phyloP scores from a whole-genome alignment of 2,888 invertebrate species.

The Caenorhabditis macrosperma region DNA sequence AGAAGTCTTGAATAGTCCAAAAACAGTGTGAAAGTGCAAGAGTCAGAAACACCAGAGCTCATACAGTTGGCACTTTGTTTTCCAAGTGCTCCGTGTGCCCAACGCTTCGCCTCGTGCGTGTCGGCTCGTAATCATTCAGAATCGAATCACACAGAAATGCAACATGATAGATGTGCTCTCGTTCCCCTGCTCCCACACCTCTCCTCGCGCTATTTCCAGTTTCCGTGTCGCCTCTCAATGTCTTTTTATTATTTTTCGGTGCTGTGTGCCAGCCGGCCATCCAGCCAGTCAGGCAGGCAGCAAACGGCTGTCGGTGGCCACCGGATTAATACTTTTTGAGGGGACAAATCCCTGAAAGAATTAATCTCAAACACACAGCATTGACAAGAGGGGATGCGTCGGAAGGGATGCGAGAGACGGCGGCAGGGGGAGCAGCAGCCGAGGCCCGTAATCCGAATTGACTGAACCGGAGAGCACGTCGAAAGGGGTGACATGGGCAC shows the following conservation, averaged over 20 bases:
- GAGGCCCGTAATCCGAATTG: slow-evolving; percentile 44
- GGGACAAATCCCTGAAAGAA: slow-evolving; percentile 48
- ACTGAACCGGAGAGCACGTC: slow-evolving; percentile 12
- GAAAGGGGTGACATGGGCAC: neutral
- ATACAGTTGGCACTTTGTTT: too few relatives aligned
- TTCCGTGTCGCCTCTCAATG: slow-evolving; percentile 12
- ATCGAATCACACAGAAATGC: slow-evolving; percentile 51
- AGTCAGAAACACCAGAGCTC: too few relatives aligned
- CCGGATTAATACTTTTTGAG: slow-evolving; percentile 52
- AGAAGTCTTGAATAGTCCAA: too few relatives aligned
- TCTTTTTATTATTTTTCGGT: slow-evolving; percentile 23
- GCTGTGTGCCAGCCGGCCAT: too few relatives aligned
- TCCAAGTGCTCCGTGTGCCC: too few relatives aligned
- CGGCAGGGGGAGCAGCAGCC: slow-evolving; percentile 9
- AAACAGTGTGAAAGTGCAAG: too few relatives aligned
- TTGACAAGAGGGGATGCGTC: slow-evolving; percentile 22
- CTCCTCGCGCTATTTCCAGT: neutral
- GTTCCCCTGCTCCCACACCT: slow-evolving; percentile 4
- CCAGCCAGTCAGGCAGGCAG: too few relatives aligned
- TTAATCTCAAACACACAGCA: slow-evolving; percentile 45
- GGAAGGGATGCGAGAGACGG: slow-evolving; percentile 1
- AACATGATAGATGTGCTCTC: slow-evolving; percentile 46
- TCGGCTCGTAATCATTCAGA: slow-evolving; percentile 36
- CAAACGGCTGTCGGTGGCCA: slow-evolving; percentile 43
- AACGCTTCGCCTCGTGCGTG: slow-evolving; percentile 33